Evolutionary conservation across 2,113 vertebrate species (phyloP), one percentile per base, ranked within the genome.

Genomic region (Tragelaphus buxtoni): DNA sequence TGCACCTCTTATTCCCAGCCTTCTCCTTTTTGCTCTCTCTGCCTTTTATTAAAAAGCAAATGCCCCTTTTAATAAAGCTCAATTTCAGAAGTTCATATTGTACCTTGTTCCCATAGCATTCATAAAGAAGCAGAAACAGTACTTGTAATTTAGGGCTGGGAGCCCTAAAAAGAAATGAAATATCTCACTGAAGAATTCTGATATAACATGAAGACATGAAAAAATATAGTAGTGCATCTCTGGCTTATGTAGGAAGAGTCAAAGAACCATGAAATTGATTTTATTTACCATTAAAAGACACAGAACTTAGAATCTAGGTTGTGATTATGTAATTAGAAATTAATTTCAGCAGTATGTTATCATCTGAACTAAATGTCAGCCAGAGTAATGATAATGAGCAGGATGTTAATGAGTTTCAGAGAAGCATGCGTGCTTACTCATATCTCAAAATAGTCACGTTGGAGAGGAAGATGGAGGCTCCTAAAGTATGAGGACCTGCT

Each of bases 291-390:
- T 32, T 92, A 97, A 90, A 83, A 56, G 91, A 81, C 83, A 92
- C 22, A 63, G 14, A 86, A 51, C 47, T 86, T 95, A 51, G 86
- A 95, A 85, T 91, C 80, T n/a, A 94, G 76, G 74, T 89, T 82
- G 49, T 93, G 53, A 86, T 93, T 93, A 49, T 97, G 39, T 90
- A 89, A 96, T 95, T 97, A 84, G 83, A 96, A 96, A 97, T 97
- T 79, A 88, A 91, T 91, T 96, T 94, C 26, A 91, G 79, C 58
- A 96, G 56, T 4, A 7, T 74, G 24, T 1, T 91, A 55, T 53
- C 79, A 90, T 92, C 63, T n/a, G 24, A 95, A 56, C 26, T 49
- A 94, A 97, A 95, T 72, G 94, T 89, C 92, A 96, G 79, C 53
- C 63, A 0, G 16, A 2, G 74, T 95, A 93, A 51, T 47, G 87